Evolutionary conservation across 2,888 invertebrate genomes (phyloP).

Genomic region (Prostheceraeus crozeri): DNA sequence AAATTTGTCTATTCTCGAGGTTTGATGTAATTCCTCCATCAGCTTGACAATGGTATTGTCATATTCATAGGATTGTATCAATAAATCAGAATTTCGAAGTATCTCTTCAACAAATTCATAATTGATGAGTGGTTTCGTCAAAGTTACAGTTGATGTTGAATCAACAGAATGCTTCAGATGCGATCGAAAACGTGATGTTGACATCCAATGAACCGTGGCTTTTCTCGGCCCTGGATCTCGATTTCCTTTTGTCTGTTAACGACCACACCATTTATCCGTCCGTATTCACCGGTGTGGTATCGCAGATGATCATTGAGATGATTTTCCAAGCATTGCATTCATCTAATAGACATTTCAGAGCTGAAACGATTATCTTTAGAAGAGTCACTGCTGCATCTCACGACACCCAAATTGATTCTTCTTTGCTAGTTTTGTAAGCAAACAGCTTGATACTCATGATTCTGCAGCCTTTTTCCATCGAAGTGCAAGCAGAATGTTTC

Average conservation of each 20-base stretch:
- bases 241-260: too few relatives aligned
- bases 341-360: not conserved
- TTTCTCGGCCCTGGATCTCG: too few relatives aligned
- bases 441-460: too few relatives aligned
- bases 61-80: too few relatives aligned
- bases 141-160: not conserved
- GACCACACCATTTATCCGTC: slow-evolving; percentile 5
- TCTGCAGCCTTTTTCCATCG: too few relatives aligned
- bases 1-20: not conserved
- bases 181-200: slow-evolving; percentile 16
- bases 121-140: not conserved
- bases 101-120: not conserved
- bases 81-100: too few relatives aligned
- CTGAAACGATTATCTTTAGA: not conserved
- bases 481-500: too few relatives aligned
- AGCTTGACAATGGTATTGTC: too few relatives aligned
- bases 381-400: too few relatives aligned
- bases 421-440: too few relatives aligned
- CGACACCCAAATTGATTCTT: too few relatives aligned
- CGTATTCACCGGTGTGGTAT: not conserved
- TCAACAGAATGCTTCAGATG: not conserved
- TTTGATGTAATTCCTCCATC: not conserved
- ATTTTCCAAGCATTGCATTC: not conserved
- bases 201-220: not conserved
- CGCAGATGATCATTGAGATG: slow-evolving; percentile 8